Conservation (phyloP, 2,113 vertebrate genomes). For the Orycteropus afer region DNA sequence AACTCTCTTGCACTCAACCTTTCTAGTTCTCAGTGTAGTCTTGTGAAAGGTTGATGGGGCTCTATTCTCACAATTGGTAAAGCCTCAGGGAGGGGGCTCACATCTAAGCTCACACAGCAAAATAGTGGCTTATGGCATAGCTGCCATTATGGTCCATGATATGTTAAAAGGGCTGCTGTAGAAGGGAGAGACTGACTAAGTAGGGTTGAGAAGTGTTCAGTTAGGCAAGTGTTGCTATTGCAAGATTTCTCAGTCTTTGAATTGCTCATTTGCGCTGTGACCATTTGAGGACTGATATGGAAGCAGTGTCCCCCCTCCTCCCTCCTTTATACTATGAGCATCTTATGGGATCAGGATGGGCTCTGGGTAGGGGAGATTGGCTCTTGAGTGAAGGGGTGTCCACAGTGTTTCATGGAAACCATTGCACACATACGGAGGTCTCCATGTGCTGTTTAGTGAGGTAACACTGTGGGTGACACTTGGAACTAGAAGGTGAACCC, state of each 20-base stretch:
- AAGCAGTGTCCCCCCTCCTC: background rate
- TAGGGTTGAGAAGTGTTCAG: background rate
- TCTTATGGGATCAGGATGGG: background rate
- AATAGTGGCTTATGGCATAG: rapidly evolving
- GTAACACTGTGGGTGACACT: background rate
- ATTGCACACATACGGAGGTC: background rate
- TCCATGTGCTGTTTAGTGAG: background rate
- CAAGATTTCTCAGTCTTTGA: background rate
- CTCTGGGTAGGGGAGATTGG: background rate
- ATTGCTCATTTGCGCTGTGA: background rate
- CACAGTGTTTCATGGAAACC: background rate
- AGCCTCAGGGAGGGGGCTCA: background rate
- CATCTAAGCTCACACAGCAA: background rate
- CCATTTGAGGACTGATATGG: background rate
- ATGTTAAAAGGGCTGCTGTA: background rate
- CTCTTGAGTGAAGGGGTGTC: background rate
- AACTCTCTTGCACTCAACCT: background rate
- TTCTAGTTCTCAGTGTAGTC: background rate
- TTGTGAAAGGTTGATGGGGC: background rate
- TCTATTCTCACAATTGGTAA: background rate
- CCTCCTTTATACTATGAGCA: background rate
- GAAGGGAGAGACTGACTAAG: background rate
- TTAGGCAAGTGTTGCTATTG: background rate
- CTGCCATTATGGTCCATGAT: rapidly evolving
- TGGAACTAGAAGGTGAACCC: background rate